Evolutionary conservation across 1,140 invertebrate species (phyloP), one percentile per base, ranked within the genome.

Genomic region (Calephelis virginiensis): DNA sequence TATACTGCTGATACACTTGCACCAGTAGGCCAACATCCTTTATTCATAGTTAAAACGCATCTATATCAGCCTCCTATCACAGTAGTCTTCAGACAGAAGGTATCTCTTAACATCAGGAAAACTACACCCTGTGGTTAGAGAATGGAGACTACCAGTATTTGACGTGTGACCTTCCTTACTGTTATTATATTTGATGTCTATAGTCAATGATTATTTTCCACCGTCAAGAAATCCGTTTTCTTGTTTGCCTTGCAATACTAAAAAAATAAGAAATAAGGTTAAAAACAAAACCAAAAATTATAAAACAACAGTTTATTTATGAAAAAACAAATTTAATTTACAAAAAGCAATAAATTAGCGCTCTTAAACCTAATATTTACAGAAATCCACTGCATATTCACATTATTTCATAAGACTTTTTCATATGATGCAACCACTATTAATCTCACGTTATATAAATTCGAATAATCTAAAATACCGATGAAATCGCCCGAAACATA

Each of bases 311-410:
- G 50, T 88, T 85, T 86, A 86, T 83, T 68, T 62, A 73, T 83
- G 80, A 75, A 80, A 80, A 70, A 85, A 82, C 78, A 85, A 75
- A 73, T 71, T 75, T 82, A 80, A 64, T 75, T 72, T 63, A 73
- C 73, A 77, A 70, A 78, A 69, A 77, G 83, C 74, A 90, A 90
- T 89, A 89, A 87, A 88, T 88, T 86, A 80, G 76, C 80, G 78
- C 76, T 67, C 76, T 73, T 80, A 85, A 78, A 69, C 63, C 73
- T 81, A 79, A 72, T 88, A 88, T 90, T 82, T 87, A 90, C 85
- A 90, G 76, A 83, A 82, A 84, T 80, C 82, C 83, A 85, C 78
- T 68, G 73, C 72, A 75, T 75, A 81, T 74, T 76, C 77, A 76
- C 67, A 69, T 59, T 37, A 28, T 59, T 59, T 37, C 37, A 59